Base-by-base conservation (phyloP, 2,888 invertebrate genomes). In the Rambutsinella grinnellia region DNA sequence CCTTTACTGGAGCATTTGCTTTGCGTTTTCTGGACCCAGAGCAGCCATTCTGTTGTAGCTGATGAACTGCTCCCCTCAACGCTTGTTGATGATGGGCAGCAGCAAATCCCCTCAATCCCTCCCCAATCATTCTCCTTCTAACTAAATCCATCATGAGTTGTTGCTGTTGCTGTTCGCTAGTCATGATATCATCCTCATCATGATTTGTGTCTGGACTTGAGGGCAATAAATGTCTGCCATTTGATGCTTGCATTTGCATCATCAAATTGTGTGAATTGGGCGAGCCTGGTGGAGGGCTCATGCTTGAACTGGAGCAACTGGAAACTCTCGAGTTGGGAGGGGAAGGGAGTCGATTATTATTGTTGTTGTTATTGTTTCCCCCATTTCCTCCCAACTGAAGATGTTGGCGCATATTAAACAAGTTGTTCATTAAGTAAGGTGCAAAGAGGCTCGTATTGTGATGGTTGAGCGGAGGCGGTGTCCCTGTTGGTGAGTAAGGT, bases 1-100 rank as follows among this genome's bases (percentile, higher is more conserved):
- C 70, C 26, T 71, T 71, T 23, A 71, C 70, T 15, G 70, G 70
- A 53, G 53, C 54, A 15, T 62, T 44, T 10, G 54, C 54, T 19
- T 71, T 71, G 56, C 70, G n/a, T 26, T 71, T 71, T 57, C 70
- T 71, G 5, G 70, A 62, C 56, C 70, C 70, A 5, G 46, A 46
- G 24, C 62, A 62, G 8, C 67, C 67, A 47, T 36, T 36, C 36
- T 36, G 36, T 13, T 8, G 5, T 5, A 5, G 3, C 23, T 23
- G 21, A 10, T 19, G 3, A 17, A n/a, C n/a, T n/a, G n/a, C n/a
- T n/a, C n/a, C n/a, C n/a, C n/a, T n/a, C n/a, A n/a, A n/a, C 36
- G 13, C 13, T 36, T 36, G 36, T 36, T 8, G 36, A 5, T 36
- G 36, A 36, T 8, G 36, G 5, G 6, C 13, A 5, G 6, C 23